phyloP scores from a whole-genome alignment of 1,140 invertebrate species.

The Hypothenemus hampei region DNA sequence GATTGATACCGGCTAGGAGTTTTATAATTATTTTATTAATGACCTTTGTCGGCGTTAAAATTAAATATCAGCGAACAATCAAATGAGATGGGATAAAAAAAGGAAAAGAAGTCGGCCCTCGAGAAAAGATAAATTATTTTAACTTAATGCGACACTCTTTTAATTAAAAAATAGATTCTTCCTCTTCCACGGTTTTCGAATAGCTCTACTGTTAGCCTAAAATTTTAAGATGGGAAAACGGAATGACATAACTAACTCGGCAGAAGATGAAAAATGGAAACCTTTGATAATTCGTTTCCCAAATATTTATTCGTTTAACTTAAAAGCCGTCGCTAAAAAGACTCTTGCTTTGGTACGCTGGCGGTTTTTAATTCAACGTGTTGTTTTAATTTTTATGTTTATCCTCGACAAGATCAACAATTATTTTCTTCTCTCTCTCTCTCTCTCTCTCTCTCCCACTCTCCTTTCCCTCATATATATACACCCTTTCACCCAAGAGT shows the following conservation, averaged over 20 bases:
- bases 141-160: conserved; percentile 13
- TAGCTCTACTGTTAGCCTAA: conserved; percentile 14
- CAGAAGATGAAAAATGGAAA: conserved; percentile 26
- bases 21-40: too few species aligned
- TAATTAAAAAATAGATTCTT: conserved; percentile 20
- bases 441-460: too few species aligned
- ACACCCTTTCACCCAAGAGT: neutral
- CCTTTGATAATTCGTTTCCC: conserved; percentile 21
- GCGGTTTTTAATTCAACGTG: conserved; percentile 20
- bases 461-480: too few species aligned
- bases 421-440: too few species aligned
- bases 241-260: conserved; percentile 22
- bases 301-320: conserved; percentile 27
- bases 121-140: conserved; percentile 16
- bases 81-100: too few species aligned
- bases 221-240: conserved; percentile 21
- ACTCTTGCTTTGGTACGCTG: conserved; percentile 2
- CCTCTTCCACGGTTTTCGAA: conserved; percentile 8
- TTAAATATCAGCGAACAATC: conserved; percentile 1
- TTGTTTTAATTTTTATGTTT: conserved; percentile 16
- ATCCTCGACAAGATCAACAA: too few species aligned
- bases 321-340: conserved; percentile 19
- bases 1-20: too few species aligned
- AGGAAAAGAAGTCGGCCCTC: neutral
- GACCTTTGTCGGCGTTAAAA: neutral